Evolutionary conservation across 2,113 vertebrate genomes (phyloP), one percentile per base, ranked within the genome.

Genomic region (Oreochromis niloticus): DNA sequence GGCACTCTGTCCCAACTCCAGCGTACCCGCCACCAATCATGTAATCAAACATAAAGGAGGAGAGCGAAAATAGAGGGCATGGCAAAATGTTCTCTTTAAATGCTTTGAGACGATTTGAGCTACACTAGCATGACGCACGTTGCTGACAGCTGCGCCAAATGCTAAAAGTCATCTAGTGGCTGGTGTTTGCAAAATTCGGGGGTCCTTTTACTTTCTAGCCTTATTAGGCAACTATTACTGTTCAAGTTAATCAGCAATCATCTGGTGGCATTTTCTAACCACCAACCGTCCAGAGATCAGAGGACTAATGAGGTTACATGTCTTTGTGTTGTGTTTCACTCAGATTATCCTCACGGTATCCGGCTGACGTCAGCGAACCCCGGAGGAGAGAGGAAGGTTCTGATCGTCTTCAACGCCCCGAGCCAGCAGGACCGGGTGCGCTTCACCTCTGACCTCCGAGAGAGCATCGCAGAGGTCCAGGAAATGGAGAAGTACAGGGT

Each of bases 401-500:
- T 99, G 78, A 98, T 98, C 50, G 96, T 98, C 79, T 98, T 99
- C 94, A 97, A 97, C 1, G 98, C 98, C 1, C 98, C 98, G 0
- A 98, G 98, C 90, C 97, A 98, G 88, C 98, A 98, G 94, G 98
- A 99, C 95, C 96, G 98, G 11, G 95, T 97, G 0, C 97, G 98
- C 48, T 98, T 99, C 88, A 97, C 98, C 84, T 98, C 96, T 1
- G 98, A 99, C 95, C 96, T 99, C 55, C 95, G 97, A 2, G 98
- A 98, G 90, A 98, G 97, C 87, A 97, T 98, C 17, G 97, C 98
- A 0, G 98, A 98, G 93, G 98, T 98, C 68, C 97, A 98, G 94
- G 98, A 98, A 92, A 98, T 98, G 98, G 98, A 98, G 95, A 99
- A 98, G 90, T 98, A 98, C 95, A 91, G 98, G 1, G 97, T 99